Conservation (phyloP, 2,113 vertebrate species). For the Sceloporus undulatus region DNA sequence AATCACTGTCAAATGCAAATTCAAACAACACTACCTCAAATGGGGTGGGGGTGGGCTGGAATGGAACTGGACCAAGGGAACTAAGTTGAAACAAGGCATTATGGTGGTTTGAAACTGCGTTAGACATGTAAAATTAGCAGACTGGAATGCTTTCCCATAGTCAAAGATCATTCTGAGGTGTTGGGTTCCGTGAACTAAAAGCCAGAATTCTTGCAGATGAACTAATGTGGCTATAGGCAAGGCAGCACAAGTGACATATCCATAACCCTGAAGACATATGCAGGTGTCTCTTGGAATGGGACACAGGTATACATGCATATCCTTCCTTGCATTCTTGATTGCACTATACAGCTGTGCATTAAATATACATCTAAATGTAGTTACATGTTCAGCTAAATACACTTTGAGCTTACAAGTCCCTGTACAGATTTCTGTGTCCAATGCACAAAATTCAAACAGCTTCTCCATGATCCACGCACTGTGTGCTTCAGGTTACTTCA, state of each 20-base stretch:
- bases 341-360: too few relatives aligned
- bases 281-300: not conserved
- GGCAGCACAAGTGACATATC: not conserved
- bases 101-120: too few relatives aligned
- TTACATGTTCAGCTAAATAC: too few relatives aligned
- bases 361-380: too few relatives aligned
- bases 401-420: too few relatives aligned
- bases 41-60: too few relatives aligned
- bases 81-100: not conserved
- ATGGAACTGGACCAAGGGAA: not conserved
- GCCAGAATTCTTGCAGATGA: not conserved
- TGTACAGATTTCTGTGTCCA: not conserved
- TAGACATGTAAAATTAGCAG: not conserved
- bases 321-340: too few relatives aligned
- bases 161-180: not conserved
- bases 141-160: not conserved
- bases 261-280: not conserved
- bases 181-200: not conserved
- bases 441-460: too few relatives aligned
- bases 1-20: not conserved
- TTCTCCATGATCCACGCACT: too few relatives aligned
- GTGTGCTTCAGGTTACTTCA: not conserved
- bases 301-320: too few relatives aligned
- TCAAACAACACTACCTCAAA: not conserved
- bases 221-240: not conserved